Evolutionary conservation across 2,888 invertebrate genomes (phyloP).

Genomic region (Willowsia nigromaculata): DNA sequence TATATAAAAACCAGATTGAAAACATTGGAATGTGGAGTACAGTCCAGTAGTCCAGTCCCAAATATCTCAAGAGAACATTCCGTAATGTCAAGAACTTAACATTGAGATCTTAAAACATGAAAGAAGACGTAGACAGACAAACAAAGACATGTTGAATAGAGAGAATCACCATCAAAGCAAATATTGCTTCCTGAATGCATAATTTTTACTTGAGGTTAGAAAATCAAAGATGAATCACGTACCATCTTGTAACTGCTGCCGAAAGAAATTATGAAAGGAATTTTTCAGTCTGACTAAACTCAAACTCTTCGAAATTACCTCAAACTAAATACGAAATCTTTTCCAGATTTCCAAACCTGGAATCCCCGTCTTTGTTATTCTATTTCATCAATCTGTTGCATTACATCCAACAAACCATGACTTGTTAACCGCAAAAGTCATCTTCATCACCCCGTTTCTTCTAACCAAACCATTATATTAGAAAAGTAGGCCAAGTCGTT

Average conservation of each 20-base stretch:
- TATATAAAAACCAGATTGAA: neutral
- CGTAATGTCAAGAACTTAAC: neutral
- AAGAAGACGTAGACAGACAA: neutral
- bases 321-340: too few relatives aligned
- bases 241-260: too few relatives aligned
- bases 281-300: too few relatives aligned
- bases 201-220: too few relatives aligned
- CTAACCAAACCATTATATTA: neutral
- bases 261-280: too few relatives aligned
- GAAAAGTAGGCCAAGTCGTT: neutral
- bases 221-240: too few relatives aligned
- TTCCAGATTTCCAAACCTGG: too few relatives aligned
- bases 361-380: too few relatives aligned
- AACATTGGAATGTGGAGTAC: neutral
- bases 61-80: neutral
- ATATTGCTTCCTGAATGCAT: neutral
- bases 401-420: neutral
- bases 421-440: neutral
- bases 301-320: too few relatives aligned
- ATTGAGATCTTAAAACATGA: neutral
- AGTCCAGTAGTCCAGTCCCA: too few relatives aligned
- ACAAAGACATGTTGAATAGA: neutral
- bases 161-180: neutral
- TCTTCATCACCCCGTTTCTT: neutral
- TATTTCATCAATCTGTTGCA: slow-evolving; percentile 7